These are phyloP conservation scores for Phoebastria nigripes DNA, from an alignment of 2,797 vertebrate genomes.

Conservation along the genomic window DNA sequence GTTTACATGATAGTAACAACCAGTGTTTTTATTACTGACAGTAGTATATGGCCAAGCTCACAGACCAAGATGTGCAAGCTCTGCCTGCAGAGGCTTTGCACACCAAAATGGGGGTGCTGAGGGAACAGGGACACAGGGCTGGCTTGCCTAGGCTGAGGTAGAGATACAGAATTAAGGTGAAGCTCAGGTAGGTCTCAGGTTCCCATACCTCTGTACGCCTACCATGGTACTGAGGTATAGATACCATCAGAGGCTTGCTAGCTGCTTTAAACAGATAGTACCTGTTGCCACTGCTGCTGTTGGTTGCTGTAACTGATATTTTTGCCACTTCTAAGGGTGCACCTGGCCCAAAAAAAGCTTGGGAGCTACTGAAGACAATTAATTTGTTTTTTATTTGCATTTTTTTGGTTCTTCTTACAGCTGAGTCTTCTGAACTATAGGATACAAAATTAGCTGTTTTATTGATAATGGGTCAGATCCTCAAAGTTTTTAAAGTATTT, in stretches of 20 bases:
- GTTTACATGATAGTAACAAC: background rate
- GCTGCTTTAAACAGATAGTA: background rate
- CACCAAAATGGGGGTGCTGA: background rate
- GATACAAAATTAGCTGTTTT: background rate
- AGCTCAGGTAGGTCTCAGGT: background rate
- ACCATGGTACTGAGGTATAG: background rate
- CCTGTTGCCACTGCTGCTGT: background rate
- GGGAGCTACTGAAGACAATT: background rate
- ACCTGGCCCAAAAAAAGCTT: background rate
- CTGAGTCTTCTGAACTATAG: background rate
- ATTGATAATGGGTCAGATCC: background rate
- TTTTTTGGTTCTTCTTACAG: background rate
- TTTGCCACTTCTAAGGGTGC: background rate
- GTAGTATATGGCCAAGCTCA: background rate
- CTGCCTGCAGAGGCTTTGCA: background rate
- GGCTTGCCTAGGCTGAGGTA: background rate
- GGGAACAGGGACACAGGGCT: background rate
- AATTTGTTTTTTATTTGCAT: background rate
- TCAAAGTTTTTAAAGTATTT: background rate
- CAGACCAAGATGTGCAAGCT: background rate
- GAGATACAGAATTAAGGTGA: background rate
- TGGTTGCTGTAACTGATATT: background rate
- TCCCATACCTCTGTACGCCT: fast-evolving
- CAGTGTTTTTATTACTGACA: background rate
- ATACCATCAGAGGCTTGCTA: background rate